These are phyloP conservation scores for Micromys minutus DNA, from an alignment of 2,113 vertebrate species.

Conservation along the genomic window DNA sequence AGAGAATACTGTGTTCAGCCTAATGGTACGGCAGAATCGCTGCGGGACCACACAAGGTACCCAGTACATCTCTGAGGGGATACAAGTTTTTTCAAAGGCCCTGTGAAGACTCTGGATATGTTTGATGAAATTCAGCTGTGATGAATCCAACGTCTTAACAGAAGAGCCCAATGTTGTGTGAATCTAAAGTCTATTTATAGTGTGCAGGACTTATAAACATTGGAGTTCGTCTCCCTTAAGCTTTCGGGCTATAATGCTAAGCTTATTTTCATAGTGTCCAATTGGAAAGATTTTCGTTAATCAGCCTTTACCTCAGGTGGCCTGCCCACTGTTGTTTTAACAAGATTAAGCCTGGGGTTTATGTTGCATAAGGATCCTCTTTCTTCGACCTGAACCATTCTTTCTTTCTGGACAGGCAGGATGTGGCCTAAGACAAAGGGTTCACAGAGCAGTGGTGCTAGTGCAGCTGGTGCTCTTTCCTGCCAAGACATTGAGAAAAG, in stretches of 20 bases:
- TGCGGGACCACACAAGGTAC: fast-evolving
- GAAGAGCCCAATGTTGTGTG: not conserved
- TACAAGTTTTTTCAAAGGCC: not conserved
- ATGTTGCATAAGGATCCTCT: slow-evolving; percentile 67
- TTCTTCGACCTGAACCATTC: slow-evolving; percentile 63
- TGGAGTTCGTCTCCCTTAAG: not conserved
- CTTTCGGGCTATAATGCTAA: not conserved
- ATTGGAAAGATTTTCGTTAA: not conserved
- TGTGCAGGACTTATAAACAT: not conserved
- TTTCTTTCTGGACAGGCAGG: slow-evolving; percentile 68
- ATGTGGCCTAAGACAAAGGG: slow-evolving; percentile 73
- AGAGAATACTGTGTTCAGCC: not conserved
- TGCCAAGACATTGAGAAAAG: slow-evolving; percentile 45
- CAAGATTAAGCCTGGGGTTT: slow-evolving; percentile 55
- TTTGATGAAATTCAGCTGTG: not conserved
- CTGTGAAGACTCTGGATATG: not conserved
- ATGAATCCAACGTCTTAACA: not conserved
- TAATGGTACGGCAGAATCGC: not conserved
- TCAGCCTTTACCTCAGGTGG: slow-evolving; percentile 46
- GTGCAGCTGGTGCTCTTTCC: slow-evolving; percentile 64
- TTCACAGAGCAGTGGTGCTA: slow-evolving; percentile 17
- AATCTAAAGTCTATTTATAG: not conserved
- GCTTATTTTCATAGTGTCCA: not conserved
- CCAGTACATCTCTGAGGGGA: not conserved
- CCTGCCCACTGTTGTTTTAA: slow-evolving; percentile 59